Conservation (phyloP, 1,140 invertebrate genomes). For the Nylanderia fulva region DNA sequence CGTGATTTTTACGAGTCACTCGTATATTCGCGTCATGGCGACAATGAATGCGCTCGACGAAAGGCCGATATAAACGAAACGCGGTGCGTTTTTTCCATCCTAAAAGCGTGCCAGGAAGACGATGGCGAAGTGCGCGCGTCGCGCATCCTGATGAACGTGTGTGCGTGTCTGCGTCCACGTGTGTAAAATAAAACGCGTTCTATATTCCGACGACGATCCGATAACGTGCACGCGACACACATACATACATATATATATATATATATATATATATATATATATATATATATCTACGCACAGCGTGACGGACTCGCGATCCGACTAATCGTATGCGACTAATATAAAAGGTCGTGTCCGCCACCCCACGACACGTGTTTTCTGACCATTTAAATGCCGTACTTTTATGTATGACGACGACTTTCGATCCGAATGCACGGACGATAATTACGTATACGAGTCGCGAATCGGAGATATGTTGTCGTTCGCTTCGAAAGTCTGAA, state of each 20-base stretch:
- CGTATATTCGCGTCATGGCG: neutral
- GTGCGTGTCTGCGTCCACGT: no score
- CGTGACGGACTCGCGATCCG: conserved; percentile 22
- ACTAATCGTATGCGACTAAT: conserved; percentile 48
- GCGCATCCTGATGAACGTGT: neutral
- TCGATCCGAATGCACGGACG: neutral
- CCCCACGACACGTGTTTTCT: conserved; percentile 40
- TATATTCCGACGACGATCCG: conserved; percentile 19
- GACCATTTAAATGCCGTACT: conserved; percentile 52
- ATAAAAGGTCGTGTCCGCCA: conserved; percentile 32
- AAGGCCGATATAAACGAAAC: neutral
- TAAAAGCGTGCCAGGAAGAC: conserved; percentile 37
- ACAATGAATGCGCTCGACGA: neutral
- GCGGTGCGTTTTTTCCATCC: neutral
- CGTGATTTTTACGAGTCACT: neutral
- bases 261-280: no score
- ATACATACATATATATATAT: no score
- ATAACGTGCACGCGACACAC: conserved; percentile 33
- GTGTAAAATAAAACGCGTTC: conserved; percentile 8
- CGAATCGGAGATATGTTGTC: neutral
- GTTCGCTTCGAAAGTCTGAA: conserved; percentile 4
- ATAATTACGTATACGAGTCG: neutral
- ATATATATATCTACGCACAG: conserved; percentile 17
- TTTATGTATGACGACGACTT: conserved; percentile 20
- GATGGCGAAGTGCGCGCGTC: neutral